Percentiles rank a stretch among this genome's conserved stretches.
phyloP scores from a whole-genome alignment of 2,888 invertebrate genomes.

The Byasa hedistus region DNA sequence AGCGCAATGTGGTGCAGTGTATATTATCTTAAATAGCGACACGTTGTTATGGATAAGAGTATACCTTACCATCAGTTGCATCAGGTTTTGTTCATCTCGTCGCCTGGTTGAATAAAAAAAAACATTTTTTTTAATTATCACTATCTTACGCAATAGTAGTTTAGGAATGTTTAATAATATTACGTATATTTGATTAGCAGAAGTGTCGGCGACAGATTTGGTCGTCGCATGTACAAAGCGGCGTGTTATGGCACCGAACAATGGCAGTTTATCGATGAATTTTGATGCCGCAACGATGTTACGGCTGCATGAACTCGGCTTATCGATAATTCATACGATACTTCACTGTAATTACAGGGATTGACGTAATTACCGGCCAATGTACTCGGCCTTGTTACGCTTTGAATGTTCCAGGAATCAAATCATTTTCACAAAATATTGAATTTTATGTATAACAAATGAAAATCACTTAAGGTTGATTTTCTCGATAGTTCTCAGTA shows the following conservation, averaged over 20 bases:
- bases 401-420: background rate
- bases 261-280: conserved; percentile 68
- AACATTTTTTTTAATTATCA: too few species aligned
- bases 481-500: too few species aligned
- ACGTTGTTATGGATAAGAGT: too few species aligned
- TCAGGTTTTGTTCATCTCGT: too few species aligned
- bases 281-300: conserved; percentile 45
- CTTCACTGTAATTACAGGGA: conserved; percentile 28
- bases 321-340: conserved; percentile 29
- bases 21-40: too few species aligned
- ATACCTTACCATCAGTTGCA: too few species aligned
- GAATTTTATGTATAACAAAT: background rate
- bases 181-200: background rate
- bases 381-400: conserved; percentile 16
- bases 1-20: too few species aligned
- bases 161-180: background rate
- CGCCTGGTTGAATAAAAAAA: too few species aligned
- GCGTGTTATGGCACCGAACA: conserved; percentile 53
- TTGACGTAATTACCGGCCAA: conserved; percentile 26
- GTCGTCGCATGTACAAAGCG: conserved; percentile 40
- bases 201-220: conserved; percentile 23
- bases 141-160: too few species aligned
- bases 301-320: conserved; percentile 23
- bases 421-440: background rate
- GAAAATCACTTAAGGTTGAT: background rate